phyloP scores from a whole-genome alignment of 2,797 vertebrate genomes.

The Sarcophilus harrisii region DNA sequence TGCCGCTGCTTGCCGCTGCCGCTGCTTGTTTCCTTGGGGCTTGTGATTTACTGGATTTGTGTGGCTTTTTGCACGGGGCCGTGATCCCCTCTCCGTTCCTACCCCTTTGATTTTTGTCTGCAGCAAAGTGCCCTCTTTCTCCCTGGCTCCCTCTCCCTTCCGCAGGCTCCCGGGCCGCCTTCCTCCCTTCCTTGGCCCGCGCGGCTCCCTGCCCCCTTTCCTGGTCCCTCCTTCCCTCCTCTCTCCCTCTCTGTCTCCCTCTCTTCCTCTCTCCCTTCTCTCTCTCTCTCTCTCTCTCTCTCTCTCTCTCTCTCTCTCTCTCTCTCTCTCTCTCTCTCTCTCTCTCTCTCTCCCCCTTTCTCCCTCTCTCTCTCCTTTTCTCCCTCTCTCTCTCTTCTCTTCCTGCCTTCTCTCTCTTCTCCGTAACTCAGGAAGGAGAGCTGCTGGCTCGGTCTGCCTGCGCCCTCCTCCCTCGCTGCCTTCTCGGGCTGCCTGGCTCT shows the following conservation, averaged over 20 bases:
- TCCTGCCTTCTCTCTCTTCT: conserved; percentile 16
- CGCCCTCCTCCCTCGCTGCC: conserved; percentile 7
- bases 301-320: background rate
- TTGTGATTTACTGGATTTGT: conserved; percentile 75
- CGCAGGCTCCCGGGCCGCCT: background rate
- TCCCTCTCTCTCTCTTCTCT: conserved; percentile 21
- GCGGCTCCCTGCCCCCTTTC: background rate
- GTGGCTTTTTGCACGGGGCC: conserved; percentile 69
- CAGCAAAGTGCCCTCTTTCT: conserved; percentile 57
- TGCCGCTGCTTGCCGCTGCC: conserved; percentile 56
- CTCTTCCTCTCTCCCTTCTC: conserved; percentile 15
- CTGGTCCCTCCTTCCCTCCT: background rate
- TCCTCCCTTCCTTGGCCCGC: background rate
- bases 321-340: background rate
- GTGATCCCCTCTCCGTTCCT: background rate
- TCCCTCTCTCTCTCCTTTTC: conserved; percentile 44
- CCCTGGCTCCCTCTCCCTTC: conserved; percentile 51
- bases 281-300: conserved; percentile 47
- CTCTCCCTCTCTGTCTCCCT: conserved; percentile 45
- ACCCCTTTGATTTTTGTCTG: background rate
- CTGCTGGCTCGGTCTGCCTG: conserved; percentile 41
- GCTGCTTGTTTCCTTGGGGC: conserved; percentile 72
- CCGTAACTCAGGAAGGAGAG: conserved; percentile 49
- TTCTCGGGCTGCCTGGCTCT: conserved; percentile 64
- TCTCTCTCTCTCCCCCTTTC: too few relatives aligned